Conservation (phyloP, 2,888 invertebrate genomes). For the Acrocyrtus sp. region DNA sequence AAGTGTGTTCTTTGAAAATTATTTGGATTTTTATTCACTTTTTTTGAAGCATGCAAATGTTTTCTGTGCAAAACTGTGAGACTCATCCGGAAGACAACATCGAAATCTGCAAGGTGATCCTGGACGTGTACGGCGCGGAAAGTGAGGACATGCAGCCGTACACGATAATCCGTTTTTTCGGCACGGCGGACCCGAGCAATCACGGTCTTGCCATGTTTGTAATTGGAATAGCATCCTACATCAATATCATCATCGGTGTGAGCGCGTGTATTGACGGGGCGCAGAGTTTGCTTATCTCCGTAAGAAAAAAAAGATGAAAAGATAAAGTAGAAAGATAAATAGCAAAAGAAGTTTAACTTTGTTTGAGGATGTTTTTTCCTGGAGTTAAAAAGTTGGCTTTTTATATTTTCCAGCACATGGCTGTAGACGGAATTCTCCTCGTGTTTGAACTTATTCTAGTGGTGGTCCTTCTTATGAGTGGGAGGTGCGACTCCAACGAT, state of each 20-base stretch:
- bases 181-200: constrained; percentile 10
- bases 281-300: constrained; percentile 11
- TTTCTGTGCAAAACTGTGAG: constrained; percentile 14
- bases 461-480: constrained; percentile 8
- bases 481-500: constrained; percentile 25
- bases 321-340: neutral
- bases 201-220: constrained; percentile 14
- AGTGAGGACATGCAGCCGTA: constrained; percentile 15
- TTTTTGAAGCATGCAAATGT: constrained; percentile 26
- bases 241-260: constrained; percentile 25
- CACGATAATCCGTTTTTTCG: constrained; percentile 29
- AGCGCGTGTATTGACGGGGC: constrained; percentile 19
- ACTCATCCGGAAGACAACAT: neutral
- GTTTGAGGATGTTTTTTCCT: too few species aligned
- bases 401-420: constrained; percentile 29
- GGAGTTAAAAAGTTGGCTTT: too few species aligned
- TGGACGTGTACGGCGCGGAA: constrained; percentile 6
- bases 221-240: neutral
- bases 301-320: constrained; percentile 3
- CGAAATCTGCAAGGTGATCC: constrained; percentile 23
- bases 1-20: too few species aligned
- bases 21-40: neutral
- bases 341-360: too few species aligned
- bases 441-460: constrained; percentile 17
- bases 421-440: constrained; percentile 21